Conservation (phyloP, 2,113 vertebrate species). For the Brienomyrus longianalis region DNA sequence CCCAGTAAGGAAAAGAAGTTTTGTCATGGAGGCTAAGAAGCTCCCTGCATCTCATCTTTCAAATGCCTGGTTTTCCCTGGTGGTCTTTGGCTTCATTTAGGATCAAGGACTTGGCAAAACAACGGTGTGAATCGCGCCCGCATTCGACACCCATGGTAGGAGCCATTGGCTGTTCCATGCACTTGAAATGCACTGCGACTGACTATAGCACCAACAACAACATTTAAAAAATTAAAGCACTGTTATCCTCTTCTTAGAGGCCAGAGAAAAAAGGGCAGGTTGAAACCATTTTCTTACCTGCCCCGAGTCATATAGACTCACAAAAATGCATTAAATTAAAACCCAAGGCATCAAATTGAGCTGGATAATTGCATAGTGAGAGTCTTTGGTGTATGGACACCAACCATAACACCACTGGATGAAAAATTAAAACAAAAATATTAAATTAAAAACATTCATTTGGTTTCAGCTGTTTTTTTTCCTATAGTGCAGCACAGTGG, state of each 20-base stretch:
- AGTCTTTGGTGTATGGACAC: constrained; percentile 36
- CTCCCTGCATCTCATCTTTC: background rate
- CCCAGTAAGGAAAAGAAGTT: background rate
- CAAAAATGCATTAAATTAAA: background rate
- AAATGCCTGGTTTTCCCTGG: constrained; percentile 10
- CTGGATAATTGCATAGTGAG: constrained; percentile 19
- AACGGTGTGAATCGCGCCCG: constrained; percentile 21
- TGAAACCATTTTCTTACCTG: background rate
- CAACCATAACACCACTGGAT: constrained; percentile 35
- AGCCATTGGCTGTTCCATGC: constrained; percentile 27
- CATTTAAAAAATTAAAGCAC: background rate
- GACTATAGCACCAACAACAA: constrained; percentile 21
- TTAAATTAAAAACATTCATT: constrained; percentile 63
- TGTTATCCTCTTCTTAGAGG: background rate
- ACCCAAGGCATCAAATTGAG: background rate
- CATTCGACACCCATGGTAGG: constrained; percentile 23
- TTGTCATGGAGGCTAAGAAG: background rate
- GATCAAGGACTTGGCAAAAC: constrained; percentile 12
- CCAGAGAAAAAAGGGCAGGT: background rate
- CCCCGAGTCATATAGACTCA: background rate
- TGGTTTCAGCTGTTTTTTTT: constrained; percentile 50
- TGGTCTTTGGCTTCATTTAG: constrained; percentile 17
- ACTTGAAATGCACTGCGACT: constrained; percentile 22
- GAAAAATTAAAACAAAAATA: constrained; percentile 32
- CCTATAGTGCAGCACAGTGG: constrained; percentile 63